Percentiles rank a stretch among this genome's conserved stretches.
Conservation (phyloP, 2,797 vertebrate genomes). For the Oreochromis grahami region DNA sequence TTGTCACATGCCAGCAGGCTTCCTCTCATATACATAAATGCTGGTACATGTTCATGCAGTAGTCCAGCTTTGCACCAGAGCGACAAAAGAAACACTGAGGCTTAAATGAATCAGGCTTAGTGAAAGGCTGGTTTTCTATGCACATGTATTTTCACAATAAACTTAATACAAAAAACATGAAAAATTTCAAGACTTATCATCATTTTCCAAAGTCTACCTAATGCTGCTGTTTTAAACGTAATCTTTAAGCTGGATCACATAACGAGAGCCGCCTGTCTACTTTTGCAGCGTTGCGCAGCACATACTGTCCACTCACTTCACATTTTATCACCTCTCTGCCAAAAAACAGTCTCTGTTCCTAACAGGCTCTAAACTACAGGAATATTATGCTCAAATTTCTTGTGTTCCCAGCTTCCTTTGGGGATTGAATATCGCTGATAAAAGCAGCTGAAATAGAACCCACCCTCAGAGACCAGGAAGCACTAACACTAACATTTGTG, state of each 20-base stretch:
- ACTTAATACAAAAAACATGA: not conserved
- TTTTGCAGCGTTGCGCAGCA: not conserved
- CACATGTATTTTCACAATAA: not conserved
- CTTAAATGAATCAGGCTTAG: not conserved
- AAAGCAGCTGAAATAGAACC: not conserved
- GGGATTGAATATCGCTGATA: conserved; percentile 2
- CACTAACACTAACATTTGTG: conserved; percentile 13
- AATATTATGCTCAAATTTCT: not conserved
- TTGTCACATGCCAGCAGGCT: not conserved
- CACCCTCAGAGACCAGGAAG: conserved; percentile 35
- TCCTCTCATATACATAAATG: not conserved
- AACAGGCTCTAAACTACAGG: not conserved
- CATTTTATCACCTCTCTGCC: conserved; percentile 24
- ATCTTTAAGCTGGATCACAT: not conserved
- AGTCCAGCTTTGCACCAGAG: not conserved
- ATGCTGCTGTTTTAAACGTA: not conserved
- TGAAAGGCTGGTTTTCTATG: not conserved
- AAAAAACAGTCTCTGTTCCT: not conserved
- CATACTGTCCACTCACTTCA: not conserved
- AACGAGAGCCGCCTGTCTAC: not conserved
- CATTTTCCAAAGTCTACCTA: not conserved
- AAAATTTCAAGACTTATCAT: not conserved
- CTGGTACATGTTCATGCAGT: not conserved
- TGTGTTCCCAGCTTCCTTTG: not conserved
- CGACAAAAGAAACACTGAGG: not conserved